These are phyloP conservation scores for Anthopleura sola DNA, from an alignment of 64 coral and sea anemone species.

Conservation along the genomic window DNA sequence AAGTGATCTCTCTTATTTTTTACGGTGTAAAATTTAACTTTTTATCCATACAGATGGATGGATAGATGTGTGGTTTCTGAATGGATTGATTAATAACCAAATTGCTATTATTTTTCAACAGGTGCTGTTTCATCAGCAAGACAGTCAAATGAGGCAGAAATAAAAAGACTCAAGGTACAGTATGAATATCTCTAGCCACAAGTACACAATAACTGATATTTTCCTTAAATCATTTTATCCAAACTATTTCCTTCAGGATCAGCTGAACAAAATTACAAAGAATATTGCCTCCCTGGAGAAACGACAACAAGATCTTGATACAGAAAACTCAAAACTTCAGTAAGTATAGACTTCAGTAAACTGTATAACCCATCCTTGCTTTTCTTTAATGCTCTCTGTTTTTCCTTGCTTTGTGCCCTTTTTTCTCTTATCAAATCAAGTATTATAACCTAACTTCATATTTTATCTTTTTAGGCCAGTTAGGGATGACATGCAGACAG, in stretches of 20 bases:
- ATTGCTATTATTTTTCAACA: conserved; percentile 17
- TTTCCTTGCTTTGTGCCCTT: too few species aligned
- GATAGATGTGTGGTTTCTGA: not conserved
- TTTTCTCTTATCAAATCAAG: too few species aligned
- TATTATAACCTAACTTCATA: not conserved
- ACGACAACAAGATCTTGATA: conserved; percentile 60
- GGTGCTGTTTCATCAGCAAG: conserved; percentile 89
- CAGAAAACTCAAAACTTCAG: conserved; percentile 93
- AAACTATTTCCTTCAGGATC: conserved; percentile 40
- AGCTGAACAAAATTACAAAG: conserved; percentile 63
- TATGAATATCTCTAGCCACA: not conserved
- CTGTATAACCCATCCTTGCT: too few species aligned
- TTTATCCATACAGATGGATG: too few species aligned
- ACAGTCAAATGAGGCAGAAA: conserved; percentile 98
- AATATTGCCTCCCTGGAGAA: conserved; percentile 81
- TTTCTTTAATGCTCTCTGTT: too few species aligned
- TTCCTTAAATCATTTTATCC: too few species aligned
- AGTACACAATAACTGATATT: too few species aligned
- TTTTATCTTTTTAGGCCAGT: conserved; percentile 53
- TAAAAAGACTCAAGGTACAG: conserved; percentile 82
- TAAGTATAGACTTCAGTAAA: too few species aligned
- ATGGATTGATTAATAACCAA: not conserved
- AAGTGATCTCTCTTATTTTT: too few species aligned
- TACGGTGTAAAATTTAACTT: too few species aligned
- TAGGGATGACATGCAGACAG: conserved; percentile 83